A percentile compares a stretch with the other conserved stretches of the same genome.
Evolutionary conservation across 2,888 invertebrate species (phyloP).

Genomic region (Gryllus longicercus): DNA sequence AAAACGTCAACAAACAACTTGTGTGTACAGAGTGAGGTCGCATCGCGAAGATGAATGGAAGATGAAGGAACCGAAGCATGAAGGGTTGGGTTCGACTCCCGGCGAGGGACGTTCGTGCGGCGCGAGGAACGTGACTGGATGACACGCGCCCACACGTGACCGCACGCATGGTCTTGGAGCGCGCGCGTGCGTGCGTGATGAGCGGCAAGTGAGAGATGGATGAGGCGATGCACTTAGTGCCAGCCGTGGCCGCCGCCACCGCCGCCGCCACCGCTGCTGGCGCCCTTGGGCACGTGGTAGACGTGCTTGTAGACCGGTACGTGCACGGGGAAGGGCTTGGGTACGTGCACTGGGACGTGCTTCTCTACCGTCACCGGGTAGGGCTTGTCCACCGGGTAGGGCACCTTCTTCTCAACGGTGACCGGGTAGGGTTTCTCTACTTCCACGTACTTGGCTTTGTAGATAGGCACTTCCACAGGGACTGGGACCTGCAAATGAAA

Average conservation of each 20-base stretch:
- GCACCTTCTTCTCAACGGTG: slow-evolving; percentile 36
- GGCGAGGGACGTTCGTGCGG: too few species aligned
- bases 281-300: slow-evolving; percentile 32
- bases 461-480: slow-evolving; percentile 34
- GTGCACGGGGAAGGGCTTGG: slow-evolving; percentile 36
- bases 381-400: slow-evolving; percentile 37
- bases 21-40: neutral
- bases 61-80: neutral
- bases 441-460: slow-evolving; percentile 36
- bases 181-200: neutral
- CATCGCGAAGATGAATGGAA: neutral
- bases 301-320: slow-evolving; percentile 36
- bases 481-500: slow-evolving; percentile 27
- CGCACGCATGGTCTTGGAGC: neutral
- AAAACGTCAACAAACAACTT: neutral
- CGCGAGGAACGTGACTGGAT: neutral
- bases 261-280: neutral
- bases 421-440: slow-evolving; percentile 38
- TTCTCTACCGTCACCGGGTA: slow-evolving; percentile 36
- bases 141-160: neutral
- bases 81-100: too few species aligned
- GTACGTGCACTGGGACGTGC: slow-evolving; percentile 35
- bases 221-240: too few species aligned
- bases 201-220: neutral
- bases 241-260: neutral